These are phyloP conservation scores for Drosophila birchii DNA, from an alignment of 2,888 invertebrate species.

Conservation along the genomic window DNA sequence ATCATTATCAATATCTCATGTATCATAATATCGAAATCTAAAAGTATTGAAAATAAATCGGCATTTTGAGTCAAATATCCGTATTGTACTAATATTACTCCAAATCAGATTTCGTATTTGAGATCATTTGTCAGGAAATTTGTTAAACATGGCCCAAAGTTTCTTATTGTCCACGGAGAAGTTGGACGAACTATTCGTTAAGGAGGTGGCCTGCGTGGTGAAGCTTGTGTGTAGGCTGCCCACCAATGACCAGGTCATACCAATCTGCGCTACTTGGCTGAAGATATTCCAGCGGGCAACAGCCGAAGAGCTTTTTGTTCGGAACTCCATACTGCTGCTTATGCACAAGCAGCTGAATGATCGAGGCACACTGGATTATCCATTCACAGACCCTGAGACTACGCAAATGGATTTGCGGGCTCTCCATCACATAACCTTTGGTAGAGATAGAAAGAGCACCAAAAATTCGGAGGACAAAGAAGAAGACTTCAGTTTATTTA, in stretches of 20 bases:
- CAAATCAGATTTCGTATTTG: background rate
- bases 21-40: background rate
- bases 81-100: background rate
- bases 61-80: background rate
- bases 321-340: conserved; percentile 78
- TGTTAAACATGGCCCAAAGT: conserved; percentile 11
- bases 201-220: conserved; percentile 50
- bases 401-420: conserved; percentile 59
- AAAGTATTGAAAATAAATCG: background rate
- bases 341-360: conserved; percentile 78
- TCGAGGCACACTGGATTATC: conserved; percentile 49
- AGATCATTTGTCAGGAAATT: background rate
- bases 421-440: conserved; percentile 52
- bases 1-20: background rate
- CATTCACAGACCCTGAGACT: conserved; percentile 68
- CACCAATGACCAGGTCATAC: conserved; percentile 10
- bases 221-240: conserved; percentile 39
- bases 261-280: conserved; percentile 72
- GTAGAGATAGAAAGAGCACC: background rate
- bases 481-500: background rate
- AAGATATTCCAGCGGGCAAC: conserved; percentile 70
- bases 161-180: conserved; percentile 29
- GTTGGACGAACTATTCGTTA: conserved; percentile 58
- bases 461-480: background rate
- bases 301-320: conserved; percentile 69